A percentile compares a stretch with the other conserved stretches of the same genome.
Conservation (phyloP, 2,797 vertebrate species). For the Sebastes reedi region DNA sequence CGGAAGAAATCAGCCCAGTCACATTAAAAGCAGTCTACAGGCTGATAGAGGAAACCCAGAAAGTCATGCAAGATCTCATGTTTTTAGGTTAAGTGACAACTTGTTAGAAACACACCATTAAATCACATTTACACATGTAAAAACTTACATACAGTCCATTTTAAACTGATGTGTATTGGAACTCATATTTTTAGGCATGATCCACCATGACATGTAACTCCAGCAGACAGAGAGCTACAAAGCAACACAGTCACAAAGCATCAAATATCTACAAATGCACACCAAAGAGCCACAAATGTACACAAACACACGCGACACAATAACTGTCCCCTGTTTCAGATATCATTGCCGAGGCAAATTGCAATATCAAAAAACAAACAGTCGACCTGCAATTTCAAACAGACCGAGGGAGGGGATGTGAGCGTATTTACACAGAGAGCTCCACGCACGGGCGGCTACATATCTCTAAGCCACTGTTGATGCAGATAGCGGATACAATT, state of each 20-base stretch:
- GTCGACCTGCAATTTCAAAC: slow-evolving; percentile 36
- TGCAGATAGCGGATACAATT: slow-evolving; percentile 41
- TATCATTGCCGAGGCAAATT: slow-evolving; percentile 38
- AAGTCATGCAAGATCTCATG: too few relatives aligned
- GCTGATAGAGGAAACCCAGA: too few relatives aligned
- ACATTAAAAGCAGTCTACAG: too few relatives aligned
- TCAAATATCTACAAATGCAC: neutral
- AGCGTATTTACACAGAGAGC: slow-evolving; percentile 40
- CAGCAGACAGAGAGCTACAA: neutral
- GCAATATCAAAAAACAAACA: slow-evolving; percentile 50
- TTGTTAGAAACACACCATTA: too few relatives aligned
- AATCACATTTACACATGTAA: too few relatives aligned
- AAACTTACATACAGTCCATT: too few relatives aligned
- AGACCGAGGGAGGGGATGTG: neutral
- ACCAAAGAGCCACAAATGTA: neutral
- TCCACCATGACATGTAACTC: slow-evolving; percentile 16
- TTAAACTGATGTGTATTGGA: neutral
- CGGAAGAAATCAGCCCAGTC: too few relatives aligned
- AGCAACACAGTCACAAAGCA: slow-evolving; percentile 4
- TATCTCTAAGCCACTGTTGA: slow-evolving; percentile 18
- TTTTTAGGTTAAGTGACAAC: neutral
- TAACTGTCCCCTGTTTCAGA: neutral
- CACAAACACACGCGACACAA: neutral
- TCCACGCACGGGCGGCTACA: neutral
- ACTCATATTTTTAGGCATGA: slow-evolving; percentile 1